Conservation (phyloP, 2,113 vertebrate genomes). For the Chloebia gouldiae region DNA sequence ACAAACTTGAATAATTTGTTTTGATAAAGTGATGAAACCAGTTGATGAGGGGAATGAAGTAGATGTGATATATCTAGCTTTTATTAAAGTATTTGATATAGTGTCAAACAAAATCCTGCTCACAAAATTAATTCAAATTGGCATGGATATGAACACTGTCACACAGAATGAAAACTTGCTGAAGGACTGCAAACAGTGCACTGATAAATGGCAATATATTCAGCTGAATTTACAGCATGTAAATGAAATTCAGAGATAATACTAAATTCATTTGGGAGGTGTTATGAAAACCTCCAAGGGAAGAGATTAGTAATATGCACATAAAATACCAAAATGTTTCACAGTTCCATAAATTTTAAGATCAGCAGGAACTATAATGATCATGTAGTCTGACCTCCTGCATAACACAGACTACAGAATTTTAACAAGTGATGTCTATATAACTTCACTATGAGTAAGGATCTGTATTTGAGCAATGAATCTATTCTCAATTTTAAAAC, state of each 20-base stretch:
- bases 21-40: slow-evolving; percentile 12
- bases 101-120: slow-evolving; percentile 36
- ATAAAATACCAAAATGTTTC: slow-evolving; percentile 33
- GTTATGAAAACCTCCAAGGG: slow-evolving; percentile 41
- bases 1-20: slow-evolving; percentile 4
- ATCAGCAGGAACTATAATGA: background rate
- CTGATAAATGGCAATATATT: slow-evolving; percentile 30
- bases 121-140: slow-evolving; percentile 47
- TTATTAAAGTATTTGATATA: slow-evolving; percentile 44
- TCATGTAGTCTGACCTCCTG: background rate
- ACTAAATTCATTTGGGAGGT: slow-evolving; percentile 39
- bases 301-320: slow-evolving; percentile 12
- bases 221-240: slow-evolving; percentile 6
- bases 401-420: slow-evolving; percentile 5
- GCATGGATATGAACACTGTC: slow-evolving; percentile 39
- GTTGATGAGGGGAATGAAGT: background rate
- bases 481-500: background rate
- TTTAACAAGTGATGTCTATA: slow-evolving; percentile 9
- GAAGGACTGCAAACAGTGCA: slow-evolving; percentile 33
- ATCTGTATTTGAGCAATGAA: background rate
- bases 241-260: slow-evolving; percentile 41
- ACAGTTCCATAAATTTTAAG: slow-evolving; percentile 21
- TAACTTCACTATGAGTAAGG: background rate
- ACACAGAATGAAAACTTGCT: slow-evolving; percentile 43
- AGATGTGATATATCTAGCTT: background rate